Evolutionary conservation across 2,888 invertebrate genomes (phyloP), one percentile per base, ranked within the genome.

Genomic region (Eupelmus urozonus): DNA sequence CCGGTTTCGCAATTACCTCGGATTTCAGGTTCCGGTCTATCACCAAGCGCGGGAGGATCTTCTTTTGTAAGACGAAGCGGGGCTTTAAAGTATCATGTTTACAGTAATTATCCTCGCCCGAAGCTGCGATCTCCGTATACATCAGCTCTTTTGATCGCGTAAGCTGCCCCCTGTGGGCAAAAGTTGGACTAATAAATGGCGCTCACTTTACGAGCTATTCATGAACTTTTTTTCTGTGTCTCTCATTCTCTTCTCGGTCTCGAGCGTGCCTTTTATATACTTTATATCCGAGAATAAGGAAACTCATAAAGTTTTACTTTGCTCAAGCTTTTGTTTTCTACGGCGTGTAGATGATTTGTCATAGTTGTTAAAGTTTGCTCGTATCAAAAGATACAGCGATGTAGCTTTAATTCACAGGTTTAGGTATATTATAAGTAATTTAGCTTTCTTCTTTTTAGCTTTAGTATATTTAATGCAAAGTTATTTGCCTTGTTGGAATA

Each of bases 1-100:
- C 73, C 13, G 57, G 66, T 74, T 66, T 57, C 74, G 66, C 74
- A 74, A 74, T 74, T 59, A 74, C 57, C 74, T 74, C 66, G 49
- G 45, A 59, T 74, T 66, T 66, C 74, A 74, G 40, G 25, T 40
- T 72, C 65, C n/a, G n/a, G n/a, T 13, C 20, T 9, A 18, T 34
- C 34, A n/a, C 45, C 4, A 45, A 63, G 49, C 11, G 59, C 9
- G 18, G 40, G 34, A 60, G n/a, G n/a, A 65, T 29, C 63, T 27
- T 2, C 55, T 45, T 73, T 73, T 73, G 57, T 65, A 73, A 73
- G 55, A 29, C 1, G 63, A 73, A 57, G 65, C 55, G 3, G 3
- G 45, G 42, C 62, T 65, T 73, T 65, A 73, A 73, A 65, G 73
- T 65, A 73, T 73, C 73, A 45, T 45, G 57, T 65, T 73, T 62